Evolutionary conservation across 2,113 vertebrate species (phyloP).

Genomic region (Hemibagrus wyckioides): DNA sequence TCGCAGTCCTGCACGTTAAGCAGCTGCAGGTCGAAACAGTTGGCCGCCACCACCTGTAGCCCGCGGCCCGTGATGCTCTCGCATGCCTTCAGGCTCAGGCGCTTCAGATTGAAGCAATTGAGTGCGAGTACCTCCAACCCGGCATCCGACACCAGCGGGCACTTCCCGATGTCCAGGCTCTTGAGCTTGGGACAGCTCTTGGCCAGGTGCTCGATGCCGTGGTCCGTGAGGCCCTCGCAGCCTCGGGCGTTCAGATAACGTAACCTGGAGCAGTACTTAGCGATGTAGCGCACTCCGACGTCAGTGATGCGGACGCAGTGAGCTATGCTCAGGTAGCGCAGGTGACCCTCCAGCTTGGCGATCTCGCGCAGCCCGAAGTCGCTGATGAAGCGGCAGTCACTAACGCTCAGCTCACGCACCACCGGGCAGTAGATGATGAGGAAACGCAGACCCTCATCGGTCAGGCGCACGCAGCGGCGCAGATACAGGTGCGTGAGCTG

Average conservation of each 20-base stretch:
- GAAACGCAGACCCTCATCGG: slow-evolving; percentile 86
- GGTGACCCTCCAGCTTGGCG: slow-evolving; percentile 83
- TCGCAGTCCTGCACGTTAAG: slow-evolving; percentile 90
- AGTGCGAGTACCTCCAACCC: slow-evolving; percentile 86
- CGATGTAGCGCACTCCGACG: slow-evolving; percentile 84
- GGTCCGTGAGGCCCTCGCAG: slow-evolving; percentile 89
- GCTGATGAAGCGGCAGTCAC: slow-evolving; percentile 87
- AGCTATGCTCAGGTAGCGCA: slow-evolving; percentile 87
- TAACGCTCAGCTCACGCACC: slow-evolving; percentile 85
- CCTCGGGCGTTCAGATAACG: slow-evolving; percentile 89
- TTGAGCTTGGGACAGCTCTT: slow-evolving; percentile 89
- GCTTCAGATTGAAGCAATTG: slow-evolving; percentile 88
- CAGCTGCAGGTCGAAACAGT: slow-evolving; percentile 89
- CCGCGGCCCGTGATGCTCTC: slow-evolving; percentile 87
- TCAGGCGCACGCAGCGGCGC: slow-evolving; percentile 85
- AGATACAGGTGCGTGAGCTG: slow-evolving; percentile 87
- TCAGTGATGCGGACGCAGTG: slow-evolving; percentile 87
- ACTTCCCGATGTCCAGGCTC: slow-evolving; percentile 87
- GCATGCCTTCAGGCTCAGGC: slow-evolving; percentile 86
- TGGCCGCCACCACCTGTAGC: slow-evolving; percentile 85
- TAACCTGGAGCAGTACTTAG: slow-evolving; percentile 86
- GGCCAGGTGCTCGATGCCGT: slow-evolving; percentile 86
- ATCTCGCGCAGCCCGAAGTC: slow-evolving; percentile 88
- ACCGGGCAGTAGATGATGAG: slow-evolving; percentile 84
- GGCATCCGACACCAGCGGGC: slow-evolving; percentile 83